A percentile compares a stretch with the other conserved stretches of the same genome.
Conservation (phyloP, 2,113 vertebrate species). For the Cygnus buccinator region DNA sequence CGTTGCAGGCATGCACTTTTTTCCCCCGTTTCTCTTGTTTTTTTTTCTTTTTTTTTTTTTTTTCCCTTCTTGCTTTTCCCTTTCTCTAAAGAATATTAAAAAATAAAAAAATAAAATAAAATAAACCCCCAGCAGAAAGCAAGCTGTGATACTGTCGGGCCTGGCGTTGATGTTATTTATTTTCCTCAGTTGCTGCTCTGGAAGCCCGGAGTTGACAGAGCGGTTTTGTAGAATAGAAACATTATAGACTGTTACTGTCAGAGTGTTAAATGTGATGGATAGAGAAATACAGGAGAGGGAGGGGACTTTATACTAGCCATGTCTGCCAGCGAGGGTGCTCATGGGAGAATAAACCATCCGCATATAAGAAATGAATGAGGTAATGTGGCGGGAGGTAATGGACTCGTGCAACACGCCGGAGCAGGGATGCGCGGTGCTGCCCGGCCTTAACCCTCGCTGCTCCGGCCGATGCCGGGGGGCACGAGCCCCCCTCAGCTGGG, state of each 20-base stretch:
- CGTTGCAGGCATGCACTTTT: not conserved
- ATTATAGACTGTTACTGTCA: constrained; percentile 99
- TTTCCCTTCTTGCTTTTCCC: not conserved
- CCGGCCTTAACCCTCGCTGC: constrained; percentile 80
- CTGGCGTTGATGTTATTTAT: constrained; percentile 94
- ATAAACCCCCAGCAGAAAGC: constrained; percentile 72
- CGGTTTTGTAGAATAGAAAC: constrained; percentile 99
- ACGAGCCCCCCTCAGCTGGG: rapidly evolving
- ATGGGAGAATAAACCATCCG: constrained; percentile 91
- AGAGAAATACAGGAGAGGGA: constrained; percentile 90
- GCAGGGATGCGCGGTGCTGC: constrained; percentile 84
- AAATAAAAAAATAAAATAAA: not conserved
- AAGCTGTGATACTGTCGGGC: constrained; percentile 80
- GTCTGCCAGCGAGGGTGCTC: constrained; percentile 88
- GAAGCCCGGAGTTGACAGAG: constrained; percentile 97
- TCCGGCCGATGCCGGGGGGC: not conserved
- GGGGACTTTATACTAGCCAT: constrained; percentile 88
- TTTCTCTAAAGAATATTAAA: not conserved
- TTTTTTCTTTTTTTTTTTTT: not conserved
- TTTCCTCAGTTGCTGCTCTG: constrained; percentile 96
- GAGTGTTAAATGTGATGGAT: constrained; percentile 99
- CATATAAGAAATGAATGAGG: constrained; percentile 93
- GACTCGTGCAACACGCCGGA: constrained; percentile 88
- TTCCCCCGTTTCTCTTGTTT: not conserved
- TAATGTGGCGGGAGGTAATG: constrained; percentile 96